Evolutionary conservation across 2,888 invertebrate genomes (phyloP), one percentile per base, ranked within the genome.

Genomic region (Rhingia rostrata): DNA sequence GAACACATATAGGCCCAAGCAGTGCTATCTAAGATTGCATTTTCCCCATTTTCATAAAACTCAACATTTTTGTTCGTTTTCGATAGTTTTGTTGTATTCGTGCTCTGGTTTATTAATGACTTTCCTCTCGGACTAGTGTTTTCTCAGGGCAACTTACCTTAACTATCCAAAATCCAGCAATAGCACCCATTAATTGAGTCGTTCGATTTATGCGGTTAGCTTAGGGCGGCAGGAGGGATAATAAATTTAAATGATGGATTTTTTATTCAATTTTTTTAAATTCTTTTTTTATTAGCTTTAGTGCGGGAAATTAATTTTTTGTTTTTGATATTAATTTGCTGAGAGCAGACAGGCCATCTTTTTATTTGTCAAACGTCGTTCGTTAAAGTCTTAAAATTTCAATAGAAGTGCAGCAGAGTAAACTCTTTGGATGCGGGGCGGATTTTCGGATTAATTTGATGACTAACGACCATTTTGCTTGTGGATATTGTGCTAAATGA

Each of bases 81-180:
- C n/a, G 14, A 43, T 6, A n/a, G 4, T 32, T 45, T 37, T 33
- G 6, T 33, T 47, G 51, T 66, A 39, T 39, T 41, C 73, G 79
- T 80, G 73, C 39, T 66, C 70, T 53, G 73, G 47, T 73, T 80
- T 73, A 67, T 67, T 73, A 73, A 80, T 67, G 63, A 70, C 32
- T 61, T 60, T 12, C 41, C 53, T 14, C 35, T 41, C 33, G 54
- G 22, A 22, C 2, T 56, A 22, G 4, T 32, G 6, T 33, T 41
- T 63, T 22, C 56, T 22, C 6, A 30, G 9, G 4, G 4, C 30
- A 32, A 9, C 30, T 49, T 10, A 2, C 30, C 22, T 10, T 30
- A 1, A 7, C 47, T 30, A 22, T 22, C 22, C 22, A 22, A 2
- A 2, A 22, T 22, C 7, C 5, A 14, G 2, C 7, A 41, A 33